Base-by-base conservation (phyloP, 2,888 invertebrate species). In the Serripes groenlandicus region DNA sequence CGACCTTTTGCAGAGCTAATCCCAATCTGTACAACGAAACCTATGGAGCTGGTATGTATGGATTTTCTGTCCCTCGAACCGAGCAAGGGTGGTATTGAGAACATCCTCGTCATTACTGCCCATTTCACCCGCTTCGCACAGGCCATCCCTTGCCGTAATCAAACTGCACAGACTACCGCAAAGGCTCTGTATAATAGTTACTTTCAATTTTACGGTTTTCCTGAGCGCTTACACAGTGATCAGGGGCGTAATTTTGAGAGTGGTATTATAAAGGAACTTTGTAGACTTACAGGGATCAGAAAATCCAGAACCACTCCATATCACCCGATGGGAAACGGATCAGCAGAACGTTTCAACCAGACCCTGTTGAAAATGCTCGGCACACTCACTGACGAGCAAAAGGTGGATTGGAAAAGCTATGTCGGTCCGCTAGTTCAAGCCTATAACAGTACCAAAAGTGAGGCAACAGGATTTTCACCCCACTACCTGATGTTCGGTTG, bases 401-500 rank as follows among this genome's bases (percentile, higher is more conserved):
- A 42, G 30, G 1, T 21, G n/a, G 66, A 71, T 30, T 72, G 72
- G 72, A 72, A 78, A 35, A n/a, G 62, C 0, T 52, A 72, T 37
- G 78, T 72, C 7, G 71, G 32, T 18, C 62, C 71, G 1, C n/a
- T 71, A 7, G 52, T 62, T 1, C 77, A 77, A 34, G 77, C 77
- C 18, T 77, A 77, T 37, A 70, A 70, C 26, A 28, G 52, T 23
- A 49, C 70, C 11, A 49, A n/a, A n/a, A n/a, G n/a, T n/a, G 62
- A 77, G 70, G 62, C 62, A 23, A 77, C 77, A 11, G 71, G 77
- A 4, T 77, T 42, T 30, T 71, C 77, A 30, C 77, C 77, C 4
- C 71, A 77, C 28, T 77, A 32, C 28, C 21, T 79, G 21, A 79
- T 79, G 79, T 79, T 77, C n/a, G 62, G 71, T 0, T 37, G 77